phyloP scores from a whole-genome alignment of 2,888 invertebrate genomes.

The Eupithecia inturbata region DNA sequence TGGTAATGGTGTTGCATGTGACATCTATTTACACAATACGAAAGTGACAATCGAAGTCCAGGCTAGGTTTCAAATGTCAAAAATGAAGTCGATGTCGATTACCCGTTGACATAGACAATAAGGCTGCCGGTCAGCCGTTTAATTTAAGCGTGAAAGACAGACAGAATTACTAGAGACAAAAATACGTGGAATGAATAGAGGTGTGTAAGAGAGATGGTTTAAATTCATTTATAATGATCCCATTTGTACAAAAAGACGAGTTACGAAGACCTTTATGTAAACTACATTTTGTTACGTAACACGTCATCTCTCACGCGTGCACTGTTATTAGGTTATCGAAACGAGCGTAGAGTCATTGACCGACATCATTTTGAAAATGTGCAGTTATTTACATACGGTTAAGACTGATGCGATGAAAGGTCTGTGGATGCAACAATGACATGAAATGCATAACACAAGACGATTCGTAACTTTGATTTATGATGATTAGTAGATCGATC shows the following conservation, averaged over 20 bases:
- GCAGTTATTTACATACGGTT: not conserved
- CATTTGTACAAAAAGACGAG: not conserved
- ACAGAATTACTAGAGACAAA: no score
- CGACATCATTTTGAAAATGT: not conserved
- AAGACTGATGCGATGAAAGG: not conserved
- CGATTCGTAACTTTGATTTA: not conserved
- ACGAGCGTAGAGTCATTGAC: not conserved
- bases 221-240: not conserved
- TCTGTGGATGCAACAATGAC: not conserved
- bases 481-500: not conserved
- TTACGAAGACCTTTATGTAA: not conserved
- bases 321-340: not conserved
- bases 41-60: no score
- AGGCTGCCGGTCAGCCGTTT: no score
- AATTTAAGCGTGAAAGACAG: no score
- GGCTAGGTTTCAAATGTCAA: no score
- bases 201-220: not conserved
- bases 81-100: no score
- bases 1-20: no score
- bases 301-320: not conserved
- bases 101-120: no score
- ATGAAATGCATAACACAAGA: no score
- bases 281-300: slow-evolving; percentile 1
- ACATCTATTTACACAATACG: no score
- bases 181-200: no score